Base-by-base conservation (phyloP, 2,797 vertebrate genomes). In the Hippopotamyrus pictus region DNA sequence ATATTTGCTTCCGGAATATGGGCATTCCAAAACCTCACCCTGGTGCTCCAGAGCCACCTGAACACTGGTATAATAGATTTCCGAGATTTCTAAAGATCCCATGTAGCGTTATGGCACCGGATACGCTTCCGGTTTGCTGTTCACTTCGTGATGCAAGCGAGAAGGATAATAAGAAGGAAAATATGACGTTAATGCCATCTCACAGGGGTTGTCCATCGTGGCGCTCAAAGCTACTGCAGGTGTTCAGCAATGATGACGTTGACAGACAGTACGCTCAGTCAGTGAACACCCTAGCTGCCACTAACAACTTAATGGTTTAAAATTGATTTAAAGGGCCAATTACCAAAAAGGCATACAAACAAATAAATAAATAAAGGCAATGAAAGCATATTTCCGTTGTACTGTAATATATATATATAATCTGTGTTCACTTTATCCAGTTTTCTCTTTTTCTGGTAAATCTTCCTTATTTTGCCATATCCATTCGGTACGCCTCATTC, bases 131-230 rank as follows among this genome's bases (percentile, higher is more conserved):
- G 89, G 87, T 84, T 79, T 91, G 92, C 93, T 90, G 90, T 93
- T 92, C 92, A 91, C 92, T 90, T 90, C 69, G 76, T 82, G 57
- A 17, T 76, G 54, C 62, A 86, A 44, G 73, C 73, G n/a, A 44
- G 14, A 82, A 46, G 41, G 76, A 82, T 82, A 46, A 7, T 79
- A 46, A 46, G 17, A 91, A 88, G 88, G 87, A 90, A 92, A 91
- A 92, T 91, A 87, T 88, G 91, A 87, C 90, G 88, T 37, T 54
- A 50, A 90, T 89, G 90, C 90, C 82, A 88, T 91, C 88, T 88
- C 89, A 89, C 89, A 89, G 89, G 89, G 86, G 76, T 88, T 89
- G 87, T 91, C 90, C 90, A 92, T 90, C 41, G 86, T 89, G 57
- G 86, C 85, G 84, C 89, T 88, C 86, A 76, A 53, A 87, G 83